phyloP scores from a whole-genome alignment of 2,797 vertebrate species.

The Hybognathus amarus region DNA sequence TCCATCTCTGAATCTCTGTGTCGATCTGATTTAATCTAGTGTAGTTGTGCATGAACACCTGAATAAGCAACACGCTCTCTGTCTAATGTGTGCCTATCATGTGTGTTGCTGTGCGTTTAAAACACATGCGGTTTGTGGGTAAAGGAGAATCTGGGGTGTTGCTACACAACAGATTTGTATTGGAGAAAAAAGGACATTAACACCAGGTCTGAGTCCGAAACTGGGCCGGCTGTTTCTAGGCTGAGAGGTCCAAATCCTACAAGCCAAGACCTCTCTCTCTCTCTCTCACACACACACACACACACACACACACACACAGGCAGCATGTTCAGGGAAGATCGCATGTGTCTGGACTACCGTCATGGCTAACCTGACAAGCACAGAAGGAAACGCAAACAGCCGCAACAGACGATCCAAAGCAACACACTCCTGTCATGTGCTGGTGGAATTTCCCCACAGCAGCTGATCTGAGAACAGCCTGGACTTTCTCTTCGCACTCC shows the following conservation, averaged over 20 bases:
- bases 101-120: conserved; percentile 37
- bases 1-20: background rate
- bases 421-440: conserved; percentile 68
- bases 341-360: conserved; percentile 75
- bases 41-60: conserved; percentile 13
- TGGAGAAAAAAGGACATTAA: conserved; percentile 60
- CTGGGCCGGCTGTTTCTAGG: conserved; percentile 58
- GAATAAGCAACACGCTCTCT: background rate
- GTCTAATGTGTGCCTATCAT: conserved; percentile 39
- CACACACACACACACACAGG: background rate
- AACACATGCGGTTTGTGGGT: conserved; percentile 51
- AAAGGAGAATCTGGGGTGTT: conserved; percentile 59
- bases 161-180: conserved; percentile 62
- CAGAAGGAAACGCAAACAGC: conserved; percentile 84
- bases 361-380: conserved; percentile 80
- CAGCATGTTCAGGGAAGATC: conserved; percentile 47
- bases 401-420: conserved; percentile 80
- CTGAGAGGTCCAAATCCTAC: conserved; percentile 49
- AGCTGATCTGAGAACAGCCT: conserved; percentile 58
- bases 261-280: conserved; percentile 44
- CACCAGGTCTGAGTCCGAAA: conserved; percentile 58
- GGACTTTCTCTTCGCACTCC: background rate
- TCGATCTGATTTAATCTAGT: background rate
- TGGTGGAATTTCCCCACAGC: conserved; percentile 68
- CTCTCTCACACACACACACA: background rate